Evolutionary conservation across 2,888 invertebrate species (phyloP).

Genomic region (Strigamia maritima): DNA sequence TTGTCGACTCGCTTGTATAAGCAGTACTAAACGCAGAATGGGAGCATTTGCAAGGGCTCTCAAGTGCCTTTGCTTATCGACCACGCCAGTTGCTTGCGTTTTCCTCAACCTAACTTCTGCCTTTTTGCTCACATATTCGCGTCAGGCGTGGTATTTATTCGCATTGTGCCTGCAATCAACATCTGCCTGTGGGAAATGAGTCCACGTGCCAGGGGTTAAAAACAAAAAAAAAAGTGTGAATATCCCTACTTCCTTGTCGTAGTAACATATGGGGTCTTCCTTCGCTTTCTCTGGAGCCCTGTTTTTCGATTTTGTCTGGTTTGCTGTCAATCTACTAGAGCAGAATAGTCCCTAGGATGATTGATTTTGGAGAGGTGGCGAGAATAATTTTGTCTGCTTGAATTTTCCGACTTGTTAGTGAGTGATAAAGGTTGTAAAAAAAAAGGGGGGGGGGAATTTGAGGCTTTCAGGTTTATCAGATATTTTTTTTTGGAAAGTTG

Average conservation of each 20-base stretch:
- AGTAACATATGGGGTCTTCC: background rate
- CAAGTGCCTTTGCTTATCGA: slow-evolving; percentile 24
- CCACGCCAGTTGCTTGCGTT: slow-evolving; percentile 11
- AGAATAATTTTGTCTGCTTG: background rate
- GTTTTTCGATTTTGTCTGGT: slow-evolving; percentile 29
- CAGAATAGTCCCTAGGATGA: slow-evolving; percentile 1
- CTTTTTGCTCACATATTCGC: background rate
- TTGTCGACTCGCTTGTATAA: background rate
- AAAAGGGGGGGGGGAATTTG: background rate
- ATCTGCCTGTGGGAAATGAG: slow-evolving; percentile 23
- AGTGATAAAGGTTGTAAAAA: background rate
- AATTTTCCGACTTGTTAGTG: background rate
- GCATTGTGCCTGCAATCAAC: slow-evolving; percentile 5
- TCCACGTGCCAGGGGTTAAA: slow-evolving; percentile 15
- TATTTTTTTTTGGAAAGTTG: background rate
- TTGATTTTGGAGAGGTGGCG: background rate
- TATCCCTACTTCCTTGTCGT: background rate
- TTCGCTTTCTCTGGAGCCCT: slow-evolving; percentile 18
- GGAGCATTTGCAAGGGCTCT: background rate
- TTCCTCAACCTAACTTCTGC: background rate
- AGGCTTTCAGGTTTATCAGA: slow-evolving; percentile 16
- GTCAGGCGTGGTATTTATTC: background rate
- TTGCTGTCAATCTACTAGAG: slow-evolving; percentile 6
- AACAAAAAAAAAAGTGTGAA: background rate
- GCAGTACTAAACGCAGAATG: slow-evolving; percentile 24